Base-by-base conservation (phyloP, 2,888 invertebrate species). In the Colostygia pectinataria region DNA sequence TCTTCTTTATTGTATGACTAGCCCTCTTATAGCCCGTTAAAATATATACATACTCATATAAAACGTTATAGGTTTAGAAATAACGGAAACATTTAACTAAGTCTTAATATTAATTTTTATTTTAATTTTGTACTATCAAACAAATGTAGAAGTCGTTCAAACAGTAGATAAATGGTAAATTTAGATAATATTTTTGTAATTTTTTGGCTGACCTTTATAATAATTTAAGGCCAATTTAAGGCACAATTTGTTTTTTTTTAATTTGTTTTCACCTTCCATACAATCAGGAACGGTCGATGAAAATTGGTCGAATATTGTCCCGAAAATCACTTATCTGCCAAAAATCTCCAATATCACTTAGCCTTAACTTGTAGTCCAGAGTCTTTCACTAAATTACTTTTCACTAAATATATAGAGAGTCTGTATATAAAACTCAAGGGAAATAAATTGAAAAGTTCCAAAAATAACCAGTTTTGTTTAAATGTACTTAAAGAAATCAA, bases 161-260 rank as follows among this genome's bases (percentile, higher is more conserved):
- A 89, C 86, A 82, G 83, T 87, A 87, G 88, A 80, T 89, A 89
- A 88, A 83, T 72, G 73, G 68, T 81, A 80, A 88, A 83, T 88
- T 89, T 89, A 74, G 86, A 73, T 40, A 39, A 74, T 74, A 77
- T 76, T 81, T 69, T 75, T 74, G 61, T 66, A 70, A 65, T 77
- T 80, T 84, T 84, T 83, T 82, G 80, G 83, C 86, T 87, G 86
- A 88, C 81, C 81, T 85, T 90, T 83, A 84, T 83, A 78, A 71
- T 80, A 87, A 83, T 90, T 90, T 90, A 91, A 91, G 90, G 90
- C 91, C 91, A 87, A 90, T 90, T 90, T 90, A 91, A 91, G 91
- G 90, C 90, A 90, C 90, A 73, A 80, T 70, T 74, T 65, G 67
- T 76, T 80, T 80, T 65, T 76, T 74, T 74, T 78, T 74, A 68